Percentiles rank a stretch among this genome's conserved stretches.
phyloP scores from a whole-genome alignment of 2,888 invertebrate genomes.

The Drosophila seclusa region DNA sequence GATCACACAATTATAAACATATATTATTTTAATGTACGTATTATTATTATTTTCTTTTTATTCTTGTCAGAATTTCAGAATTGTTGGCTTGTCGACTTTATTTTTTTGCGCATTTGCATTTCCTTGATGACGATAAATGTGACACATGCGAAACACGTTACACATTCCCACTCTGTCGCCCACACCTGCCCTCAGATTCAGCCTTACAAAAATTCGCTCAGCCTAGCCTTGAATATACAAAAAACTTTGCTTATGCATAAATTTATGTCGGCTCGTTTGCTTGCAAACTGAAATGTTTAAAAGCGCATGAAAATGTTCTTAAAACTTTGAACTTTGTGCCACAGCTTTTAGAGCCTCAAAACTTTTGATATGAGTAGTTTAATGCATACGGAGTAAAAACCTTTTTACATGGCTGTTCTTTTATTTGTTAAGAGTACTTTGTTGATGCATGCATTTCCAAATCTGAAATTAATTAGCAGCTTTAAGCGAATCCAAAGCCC shows the following conservation, averaged over 20 bases:
- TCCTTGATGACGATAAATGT: slow-evolving; percentile 57
- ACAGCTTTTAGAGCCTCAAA: slow-evolving; percentile 41
- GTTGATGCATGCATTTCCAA: not conserved
- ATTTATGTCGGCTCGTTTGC: slow-evolving; percentile 53
- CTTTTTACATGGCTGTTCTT: not conserved
- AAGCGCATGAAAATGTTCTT: slow-evolving; percentile 80
- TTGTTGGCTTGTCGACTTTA: not conserved
- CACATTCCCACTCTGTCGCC: not conserved
- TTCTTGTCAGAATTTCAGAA: not conserved
- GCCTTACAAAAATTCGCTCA: slow-evolving; percentile 4
- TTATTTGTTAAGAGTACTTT: slow-evolving; percentile 38
- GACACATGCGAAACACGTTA: slow-evolving; percentile 48
- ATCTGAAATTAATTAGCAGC: not conserved
- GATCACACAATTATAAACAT: not conserved
- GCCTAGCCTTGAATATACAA: slow-evolving; percentile 41
- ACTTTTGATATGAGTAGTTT: slow-evolving; percentile 45
- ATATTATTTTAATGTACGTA: not conserved
- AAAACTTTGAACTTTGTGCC: slow-evolving; percentile 73
- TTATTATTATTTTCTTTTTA: too few relatives aligned
- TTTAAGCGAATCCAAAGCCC: slow-evolving; percentile 58
- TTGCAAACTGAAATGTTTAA: slow-evolving; percentile 77
- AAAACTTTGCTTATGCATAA: slow-evolving; percentile 77
- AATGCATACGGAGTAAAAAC: not conserved
- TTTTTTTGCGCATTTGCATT: slow-evolving; percentile 2
- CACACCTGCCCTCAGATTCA: not conserved